A percentile compares a stretch with the other conserved stretches of the same genome.
Evolutionary conservation across 1,140 invertebrate genomes (phyloP).

Genomic region (Pseudomyrmex pallidus): DNA sequence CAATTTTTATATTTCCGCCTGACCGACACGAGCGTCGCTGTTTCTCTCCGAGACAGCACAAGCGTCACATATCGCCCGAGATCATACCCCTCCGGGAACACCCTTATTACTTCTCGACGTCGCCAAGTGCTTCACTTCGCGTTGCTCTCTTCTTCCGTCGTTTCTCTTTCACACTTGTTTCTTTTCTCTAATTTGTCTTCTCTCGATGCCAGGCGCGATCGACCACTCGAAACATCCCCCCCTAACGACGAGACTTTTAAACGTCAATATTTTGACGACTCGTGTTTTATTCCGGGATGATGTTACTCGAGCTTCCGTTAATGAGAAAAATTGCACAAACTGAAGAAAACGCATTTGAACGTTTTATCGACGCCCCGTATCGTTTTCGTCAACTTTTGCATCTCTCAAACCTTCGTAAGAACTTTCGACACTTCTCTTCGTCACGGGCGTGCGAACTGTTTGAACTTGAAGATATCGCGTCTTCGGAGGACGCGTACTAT

Average conservation of each 20-base stretch:
- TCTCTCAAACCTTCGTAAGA: neutral
- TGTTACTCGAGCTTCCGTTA: neutral
- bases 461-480: constrained; percentile 23
- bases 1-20: neutral
- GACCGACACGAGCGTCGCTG: neutral
- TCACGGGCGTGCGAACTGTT: neutral
- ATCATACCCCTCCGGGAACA: constrained; percentile 28
- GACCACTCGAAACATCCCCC: too few species aligned
- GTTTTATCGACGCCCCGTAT: neutral
- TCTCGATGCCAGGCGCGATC: neutral
- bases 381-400: constrained; percentile 14
- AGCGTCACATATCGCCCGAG: constrained; percentile 3
- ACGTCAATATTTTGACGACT: constrained; percentile 2
- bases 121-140: neutral
- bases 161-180: neutral
- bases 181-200: constrained; percentile 10
- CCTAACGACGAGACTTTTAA: neutral
- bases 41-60: neutral
- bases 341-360: neutral
- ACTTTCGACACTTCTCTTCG: neutral
- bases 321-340: neutral
- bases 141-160: neutral
- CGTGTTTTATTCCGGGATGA: neutral
- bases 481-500: neutral
- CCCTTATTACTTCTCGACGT: constrained; percentile 42